Conservation (phyloP, 2,797 vertebrate species). For the Aulostomus chinensis region DNA sequence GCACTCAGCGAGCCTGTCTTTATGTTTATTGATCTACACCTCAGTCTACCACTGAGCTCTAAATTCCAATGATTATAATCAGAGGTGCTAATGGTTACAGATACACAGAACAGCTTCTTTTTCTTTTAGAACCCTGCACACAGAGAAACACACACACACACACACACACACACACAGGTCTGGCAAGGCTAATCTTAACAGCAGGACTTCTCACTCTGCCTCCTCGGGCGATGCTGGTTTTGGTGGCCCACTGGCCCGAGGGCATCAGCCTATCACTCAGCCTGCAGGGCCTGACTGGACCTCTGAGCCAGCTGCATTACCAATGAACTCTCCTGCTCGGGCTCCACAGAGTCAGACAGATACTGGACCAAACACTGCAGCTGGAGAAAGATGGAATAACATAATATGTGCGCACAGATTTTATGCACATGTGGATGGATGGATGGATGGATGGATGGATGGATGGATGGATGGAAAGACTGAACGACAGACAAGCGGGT, state of each 20-base stretch:
- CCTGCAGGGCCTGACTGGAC: constrained; percentile 49
- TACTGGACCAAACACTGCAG: constrained; percentile 11
- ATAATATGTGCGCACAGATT: neutral
- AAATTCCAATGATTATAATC: constrained; percentile 47
- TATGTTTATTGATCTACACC: constrained; percentile 49
- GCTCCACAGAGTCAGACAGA: constrained; percentile 30
- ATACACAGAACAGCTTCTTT: constrained; percentile 20
- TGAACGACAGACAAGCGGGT: constrained; percentile 6
- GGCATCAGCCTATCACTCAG: constrained; percentile 59
- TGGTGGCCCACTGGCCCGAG: constrained; percentile 48
- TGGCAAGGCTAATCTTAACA: constrained; percentile 56
- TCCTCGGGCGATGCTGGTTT: constrained; percentile 49
- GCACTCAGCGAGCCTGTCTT: constrained; percentile 24
- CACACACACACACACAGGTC: constrained; percentile 14
- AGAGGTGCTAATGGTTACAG: constrained; percentile 53
- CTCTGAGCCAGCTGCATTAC: constrained; percentile 59
- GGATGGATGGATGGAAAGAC: constrained; percentile 8
- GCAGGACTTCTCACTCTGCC: constrained; percentile 48
- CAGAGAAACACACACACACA: constrained; percentile 10
- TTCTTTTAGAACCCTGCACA: constrained; percentile 19
- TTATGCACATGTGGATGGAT: neutral
- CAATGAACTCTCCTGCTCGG: constrained; percentile 58
- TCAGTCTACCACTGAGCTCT: constrained; percentile 27
- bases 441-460: neutral
- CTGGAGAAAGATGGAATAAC: constrained; percentile 6